Base-by-base conservation (phyloP, 2,113 vertebrate genomes). In the Gnathonemus echidnorhynchus region DNA sequence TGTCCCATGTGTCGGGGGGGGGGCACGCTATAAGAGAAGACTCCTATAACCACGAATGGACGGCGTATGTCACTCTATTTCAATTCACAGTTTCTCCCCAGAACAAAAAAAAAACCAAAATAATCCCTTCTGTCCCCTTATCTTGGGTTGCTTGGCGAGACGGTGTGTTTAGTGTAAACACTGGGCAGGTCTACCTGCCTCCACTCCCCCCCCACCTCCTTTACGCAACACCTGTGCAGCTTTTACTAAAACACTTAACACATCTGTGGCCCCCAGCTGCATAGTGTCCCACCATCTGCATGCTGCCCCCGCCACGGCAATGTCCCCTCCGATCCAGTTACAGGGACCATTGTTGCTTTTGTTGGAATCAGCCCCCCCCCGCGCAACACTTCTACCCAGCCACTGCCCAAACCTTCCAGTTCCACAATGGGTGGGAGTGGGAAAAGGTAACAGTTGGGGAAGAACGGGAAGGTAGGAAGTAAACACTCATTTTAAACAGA, bases 111-210 rank as follows among this genome's bases (percentile, higher is more conserved):
- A 2, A 39, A 10, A 9, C 24, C 62, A 70, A 70, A 70, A 70
- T 31, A 70, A 70, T 31, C 48, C 90, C 87, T 88, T 90, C 86
- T 90, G 89, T 93, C 92, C 93, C 24, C 83, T 53, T 89, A 42
- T 56, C 52, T 56, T 92, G 62, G 88, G 7, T 85, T 66, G 89
- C 90, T 86, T 88, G 91, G 87, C 45, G 91, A 91, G 92, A 91
- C 90, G 93, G 83, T 84, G 91, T 96, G 96, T 97, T 96, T 96
- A 97, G 92, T 94, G 95, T 96, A 95, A 96, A 96, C 94, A 96
- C 35, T 66, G 91, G 90, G 91, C 92, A 90, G 92, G 89, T 88
- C 92, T 92, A 90, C 87, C 87, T 89, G 90, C 21, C 92, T 91
- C 87, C n/a, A 62, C 89, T 5, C 19, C 53, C 49, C 92, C 91